phyloP scores from a whole-genome alignment of 2,888 invertebrate species.

The Liodrosophila aerea region DNA sequence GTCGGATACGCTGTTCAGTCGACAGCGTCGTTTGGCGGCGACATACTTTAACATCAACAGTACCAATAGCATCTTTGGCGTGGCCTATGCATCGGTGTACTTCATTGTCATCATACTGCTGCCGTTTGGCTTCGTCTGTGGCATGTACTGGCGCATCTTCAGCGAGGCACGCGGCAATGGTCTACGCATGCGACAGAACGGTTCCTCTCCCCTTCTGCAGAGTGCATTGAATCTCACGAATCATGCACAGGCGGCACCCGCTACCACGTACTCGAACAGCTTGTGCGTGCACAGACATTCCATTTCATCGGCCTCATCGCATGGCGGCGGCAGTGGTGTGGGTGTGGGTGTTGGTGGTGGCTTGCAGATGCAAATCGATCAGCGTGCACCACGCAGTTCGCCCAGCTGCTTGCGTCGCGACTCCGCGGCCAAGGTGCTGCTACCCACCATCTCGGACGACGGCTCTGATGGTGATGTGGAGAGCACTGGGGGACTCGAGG shows the following conservation, averaged over 20 bases:
- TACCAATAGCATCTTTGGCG: conserved; percentile 75
- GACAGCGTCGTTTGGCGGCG: conserved; percentile 65
- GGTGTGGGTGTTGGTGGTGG: conserved; percentile 55
- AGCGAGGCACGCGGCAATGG: conserved; percentile 82
- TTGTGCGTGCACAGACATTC: conserved; percentile 79
- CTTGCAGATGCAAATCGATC: conserved; percentile 81
- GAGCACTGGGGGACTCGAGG: conserved; percentile 9
- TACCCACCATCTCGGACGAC: conserved; percentile 79
- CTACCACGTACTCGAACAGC: conserved; percentile 68
- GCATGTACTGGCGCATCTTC: conserved; percentile 83
- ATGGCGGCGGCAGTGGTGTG: conserved; percentile 59
- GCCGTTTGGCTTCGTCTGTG: conserved; percentile 82
- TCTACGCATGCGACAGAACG: conserved; percentile 82
- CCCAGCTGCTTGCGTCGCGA: conserved; percentile 78
- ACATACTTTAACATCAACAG: conserved; percentile 67
- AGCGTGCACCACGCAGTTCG: conserved; percentile 63
- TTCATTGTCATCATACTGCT: conserved; percentile 82
- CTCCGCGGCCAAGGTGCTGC: conserved; percentile 77
- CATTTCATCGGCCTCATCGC: conserved; percentile 78
- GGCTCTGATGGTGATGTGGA: conserved; percentile 71
- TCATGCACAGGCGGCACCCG: conserved; percentile 47
- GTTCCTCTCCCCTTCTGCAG: conserved; percentile 82
- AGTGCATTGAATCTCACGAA: conserved; percentile 81
- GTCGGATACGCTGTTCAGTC: conserved; percentile 72
- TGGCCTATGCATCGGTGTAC: conserved; percentile 80